phyloP scores from a whole-genome alignment of 2,797 vertebrate species.

The Borostomias antarcticus region DNA sequence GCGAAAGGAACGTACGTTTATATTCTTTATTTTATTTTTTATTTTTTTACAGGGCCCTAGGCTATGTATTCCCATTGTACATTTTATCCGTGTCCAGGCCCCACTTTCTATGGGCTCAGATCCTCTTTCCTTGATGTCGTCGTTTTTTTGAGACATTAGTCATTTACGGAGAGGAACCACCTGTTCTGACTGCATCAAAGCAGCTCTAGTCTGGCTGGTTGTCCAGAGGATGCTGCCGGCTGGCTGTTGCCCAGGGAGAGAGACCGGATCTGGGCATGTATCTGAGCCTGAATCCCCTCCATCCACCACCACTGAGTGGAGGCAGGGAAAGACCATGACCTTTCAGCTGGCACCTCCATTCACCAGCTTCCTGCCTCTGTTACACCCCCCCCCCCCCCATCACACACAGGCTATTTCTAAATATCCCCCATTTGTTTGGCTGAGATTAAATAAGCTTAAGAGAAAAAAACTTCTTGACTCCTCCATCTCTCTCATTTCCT shows the following conservation, averaged over 20 bases:
- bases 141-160: not conserved
- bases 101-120: not conserved
- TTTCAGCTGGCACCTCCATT: slow-evolving; percentile 58
- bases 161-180: not conserved
- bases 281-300: slow-evolving; percentile 7
- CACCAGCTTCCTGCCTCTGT: slow-evolving; percentile 60
- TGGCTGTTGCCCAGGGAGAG: slow-evolving; percentile 41
- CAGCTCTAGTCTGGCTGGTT: not conserved
- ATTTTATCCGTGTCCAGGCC: no score
- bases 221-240: not conserved
- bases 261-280: slow-evolving; percentile 31
- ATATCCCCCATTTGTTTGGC: slow-evolving; percentile 64
- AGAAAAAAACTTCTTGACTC: slow-evolving; percentile 35
- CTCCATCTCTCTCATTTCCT: slow-evolving; percentile 12
- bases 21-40: not conserved
- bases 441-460: slow-evolving; percentile 36
- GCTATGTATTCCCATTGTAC: no score
- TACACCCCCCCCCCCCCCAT: no score
- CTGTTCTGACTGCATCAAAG: not conserved
- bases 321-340: slow-evolving; percentile 44
- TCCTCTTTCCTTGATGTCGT: not conserved
- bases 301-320: no score
- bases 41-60: not conserved
- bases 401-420: slow-evolving; percentile 61
- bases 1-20: not conserved